A percentile compares a stretch with the other conserved stretches of the same genome.
phyloP scores from a whole-genome alignment of 2,888 invertebrate species.

The Hyposoter dolosus region DNA sequence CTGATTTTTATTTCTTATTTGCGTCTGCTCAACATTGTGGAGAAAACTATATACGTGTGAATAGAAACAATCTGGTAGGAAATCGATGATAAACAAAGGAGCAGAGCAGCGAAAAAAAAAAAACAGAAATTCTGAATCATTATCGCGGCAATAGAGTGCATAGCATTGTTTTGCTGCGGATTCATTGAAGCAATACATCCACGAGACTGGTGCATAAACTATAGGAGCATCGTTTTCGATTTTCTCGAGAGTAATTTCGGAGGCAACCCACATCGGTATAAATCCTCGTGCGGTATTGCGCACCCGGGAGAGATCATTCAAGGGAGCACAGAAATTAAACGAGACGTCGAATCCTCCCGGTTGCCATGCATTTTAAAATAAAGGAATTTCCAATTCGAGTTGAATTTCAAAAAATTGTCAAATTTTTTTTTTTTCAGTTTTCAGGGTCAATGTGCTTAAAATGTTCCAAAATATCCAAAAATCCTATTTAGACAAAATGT shows the following conservation, averaged over 20 bases:
- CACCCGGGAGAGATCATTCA: slow-evolving; percentile 59
- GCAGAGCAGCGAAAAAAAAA: background rate
- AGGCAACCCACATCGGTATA: slow-evolving; percentile 46
- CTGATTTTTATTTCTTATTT: background rate
- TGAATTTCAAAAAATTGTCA: background rate
- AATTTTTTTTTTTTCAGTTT: no score
- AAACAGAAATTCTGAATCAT: slow-evolving; percentile 12
- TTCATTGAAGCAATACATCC: slow-evolving; percentile 42
- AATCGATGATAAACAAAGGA: background rate
- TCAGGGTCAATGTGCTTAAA: no score
- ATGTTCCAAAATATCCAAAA: no score
- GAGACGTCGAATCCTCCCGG: slow-evolving; percentile 55
- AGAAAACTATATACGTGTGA: background rate
- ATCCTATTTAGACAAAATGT: no score
- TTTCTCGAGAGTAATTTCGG: slow-evolving; percentile 50
- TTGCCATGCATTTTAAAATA: background rate
- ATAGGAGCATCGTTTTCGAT: slow-evolving; percentile 33
- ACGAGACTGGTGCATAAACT: slow-evolving; percentile 9
- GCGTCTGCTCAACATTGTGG: background rate
- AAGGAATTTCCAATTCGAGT: slow-evolving; percentile 4
- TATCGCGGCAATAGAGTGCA: slow-evolving; percentile 17
- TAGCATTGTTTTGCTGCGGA: slow-evolving; percentile 28
- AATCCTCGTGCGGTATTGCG: slow-evolving; percentile 44
- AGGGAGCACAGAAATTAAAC: slow-evolving; percentile 57
- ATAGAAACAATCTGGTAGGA: background rate